phyloP scores from a whole-genome alignment of 2,113 vertebrate species.

The Odocoileus virginianus region DNA sequence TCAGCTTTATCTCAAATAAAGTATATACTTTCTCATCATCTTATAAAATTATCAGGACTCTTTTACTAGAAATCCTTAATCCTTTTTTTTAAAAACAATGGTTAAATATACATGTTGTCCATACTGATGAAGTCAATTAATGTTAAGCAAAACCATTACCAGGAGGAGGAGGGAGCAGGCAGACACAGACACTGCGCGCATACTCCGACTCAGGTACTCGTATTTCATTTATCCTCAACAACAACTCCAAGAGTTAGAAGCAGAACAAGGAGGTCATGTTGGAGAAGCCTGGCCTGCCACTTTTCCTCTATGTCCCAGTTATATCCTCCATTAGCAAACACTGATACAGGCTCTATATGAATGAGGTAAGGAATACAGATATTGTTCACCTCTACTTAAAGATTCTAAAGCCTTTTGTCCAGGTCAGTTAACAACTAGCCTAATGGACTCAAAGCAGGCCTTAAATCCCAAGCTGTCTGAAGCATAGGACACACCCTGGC shows the following conservation, averaged over 20 bases:
- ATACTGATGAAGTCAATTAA: not conserved
- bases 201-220: not conserved
- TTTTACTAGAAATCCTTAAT: conserved; percentile 20
- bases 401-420: conserved; percentile 8
- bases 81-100: not conserved
- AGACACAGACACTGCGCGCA: not conserved
- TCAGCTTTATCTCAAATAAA: conserved; percentile 54
- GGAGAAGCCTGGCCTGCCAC: not conserved
- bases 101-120: not conserved
- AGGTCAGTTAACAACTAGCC: not conserved
- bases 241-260: not conserved
- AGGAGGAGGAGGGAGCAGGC: not conserved
- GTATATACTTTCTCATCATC: not conserved
- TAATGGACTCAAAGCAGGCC: not conserved
- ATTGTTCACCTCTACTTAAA: not conserved
- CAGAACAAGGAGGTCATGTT: not conserved
- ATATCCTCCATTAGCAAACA: conserved; percentile 46
- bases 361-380: not conserved
- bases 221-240: not conserved
- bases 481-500: not conserved
- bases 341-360: not conserved
- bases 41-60: not conserved
- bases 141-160: not conserved
- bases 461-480: not conserved
- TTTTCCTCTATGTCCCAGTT: not conserved